A percentile compares a stretch with the other conserved stretches of the same genome.
These are phyloP conservation scores for Pantherophis alleghaniensis DNA, from an alignment of 2,797 vertebrate genomes.

Conservation along the genomic window DNA sequence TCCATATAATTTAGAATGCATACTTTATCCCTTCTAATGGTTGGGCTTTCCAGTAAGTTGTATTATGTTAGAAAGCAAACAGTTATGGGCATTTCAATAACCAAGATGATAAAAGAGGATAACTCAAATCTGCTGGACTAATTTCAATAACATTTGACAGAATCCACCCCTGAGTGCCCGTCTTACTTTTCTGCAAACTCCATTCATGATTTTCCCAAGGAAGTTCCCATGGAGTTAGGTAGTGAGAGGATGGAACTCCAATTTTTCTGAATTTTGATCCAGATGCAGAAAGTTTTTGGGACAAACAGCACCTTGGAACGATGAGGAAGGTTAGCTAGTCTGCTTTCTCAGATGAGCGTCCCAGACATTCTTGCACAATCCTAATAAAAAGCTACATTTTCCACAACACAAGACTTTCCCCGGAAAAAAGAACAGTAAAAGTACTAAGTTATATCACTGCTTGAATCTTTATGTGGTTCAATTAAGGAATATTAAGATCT, in stretches of 20 bases:
- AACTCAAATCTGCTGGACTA: not conserved
- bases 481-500: slow-evolving; percentile 13
- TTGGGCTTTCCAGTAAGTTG: not conserved
- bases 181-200: not conserved
- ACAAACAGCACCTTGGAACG: not conserved
- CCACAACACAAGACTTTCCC: not conserved
- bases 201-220: not conserved
- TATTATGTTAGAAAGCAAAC: not conserved
- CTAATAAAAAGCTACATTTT: not conserved
- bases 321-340: not conserved
- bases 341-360: not conserved
- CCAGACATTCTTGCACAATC: not conserved
- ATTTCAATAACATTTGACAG: not conserved
- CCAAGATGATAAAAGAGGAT: not conserved
- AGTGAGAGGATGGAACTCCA: not conserved
- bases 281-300: not conserved
- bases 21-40: not conserved
- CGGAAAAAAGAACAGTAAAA: not conserved
- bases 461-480: not conserved
- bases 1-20: not conserved
- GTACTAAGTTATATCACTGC: not conserved
- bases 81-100: not conserved
- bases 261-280: not conserved
- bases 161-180: not conserved
- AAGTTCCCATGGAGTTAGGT: not conserved